Evolutionary conservation across 2,113 vertebrate genomes (phyloP), one percentile per base, ranked within the genome.

Genomic region (Benitochromis conjunctus): DNA sequence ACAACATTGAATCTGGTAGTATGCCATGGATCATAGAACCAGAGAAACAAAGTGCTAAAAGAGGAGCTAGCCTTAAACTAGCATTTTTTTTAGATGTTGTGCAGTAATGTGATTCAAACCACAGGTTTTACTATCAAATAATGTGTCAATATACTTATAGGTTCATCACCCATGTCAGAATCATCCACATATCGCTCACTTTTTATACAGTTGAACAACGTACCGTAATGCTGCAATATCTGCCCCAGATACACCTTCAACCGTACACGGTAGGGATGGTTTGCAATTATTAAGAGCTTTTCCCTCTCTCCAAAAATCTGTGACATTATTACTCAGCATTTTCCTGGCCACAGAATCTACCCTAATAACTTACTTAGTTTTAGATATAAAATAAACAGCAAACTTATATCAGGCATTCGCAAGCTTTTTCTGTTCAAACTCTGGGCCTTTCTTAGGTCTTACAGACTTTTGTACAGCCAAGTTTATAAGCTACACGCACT

Each of bases 181-280:
- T 64, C 31, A 36, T 62, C 58, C 31, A n/a, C 1, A 64, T 38
- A n/a, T n/a, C 0, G 2, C n/a, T 64, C 36, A 38, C 4, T 38
- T 64, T 64, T 1, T 64, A 38, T 56, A 64, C 6, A 38, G 18
- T 18, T 62, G 31, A 64, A 38, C 31, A 64, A n/a, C 36, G 60
- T 12, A 64, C 31, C 12, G 0, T 12, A 64, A 38, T 64, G 60
- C 9, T 64, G 60, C 31, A 12, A n/a, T 64, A n/a, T 64, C 60
- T 64, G 60, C 60, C 31, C 60, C 31, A 0, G 31, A 64, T 64
- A 64, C 31, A n/a, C 31, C 31, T 36, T 64, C 31, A 64, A 3
- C 60, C 0, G 0, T 58, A 2, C 26, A 2, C 2, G 10, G 60
- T 38, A 64, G 60, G 36, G 31, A 31, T 10, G 36, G 60, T 64